A percentile compares a stretch with the other conserved stretches of the same genome.
Evolutionary conservation across 2,888 invertebrate species (phyloP).

Genomic region (Apomyelois bistriatella): DNA sequence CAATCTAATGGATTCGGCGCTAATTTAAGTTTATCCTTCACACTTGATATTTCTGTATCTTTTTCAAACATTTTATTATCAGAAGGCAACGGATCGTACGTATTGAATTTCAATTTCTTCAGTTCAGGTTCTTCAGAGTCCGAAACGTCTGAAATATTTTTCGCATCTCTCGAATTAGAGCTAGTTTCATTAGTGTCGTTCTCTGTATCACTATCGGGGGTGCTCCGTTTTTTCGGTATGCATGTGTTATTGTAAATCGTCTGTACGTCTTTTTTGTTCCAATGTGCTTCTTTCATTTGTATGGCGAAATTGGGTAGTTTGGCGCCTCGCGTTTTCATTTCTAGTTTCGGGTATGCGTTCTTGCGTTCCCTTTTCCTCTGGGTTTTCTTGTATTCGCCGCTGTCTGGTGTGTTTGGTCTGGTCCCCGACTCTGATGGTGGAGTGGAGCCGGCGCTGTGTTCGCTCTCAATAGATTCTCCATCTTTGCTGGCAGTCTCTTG

Average conservation of each 20-base stretch:
- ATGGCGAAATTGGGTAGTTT: conserved; percentile 81
- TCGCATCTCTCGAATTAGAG: conserved; percentile 65
- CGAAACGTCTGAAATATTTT: conserved; percentile 71
- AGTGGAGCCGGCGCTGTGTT: conserved; percentile 64
- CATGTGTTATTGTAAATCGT: conserved; percentile 66
- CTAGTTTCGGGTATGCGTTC: conserved; percentile 56
- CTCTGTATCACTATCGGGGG: conserved; percentile 62
- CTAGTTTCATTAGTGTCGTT: conserved; percentile 65
- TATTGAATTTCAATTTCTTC: conserved; percentile 68
- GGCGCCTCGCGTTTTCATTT: conserved; percentile 81
- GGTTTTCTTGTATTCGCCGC: conserved; percentile 41
- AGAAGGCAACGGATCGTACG: conserved; percentile 64
- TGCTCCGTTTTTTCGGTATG: conserved; percentile 49
- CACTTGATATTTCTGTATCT: conserved; percentile 56
- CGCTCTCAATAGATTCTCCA: conserved; percentile 63
- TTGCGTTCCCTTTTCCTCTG: conserved; percentile 45
- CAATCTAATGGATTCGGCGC: conserved; percentile 84
- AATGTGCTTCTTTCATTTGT: conserved; percentile 72
- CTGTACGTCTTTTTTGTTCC: conserved; percentile 70
- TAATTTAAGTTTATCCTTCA: conserved; percentile 69
- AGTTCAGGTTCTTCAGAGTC: conserved; percentile 73
- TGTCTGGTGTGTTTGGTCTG: conserved; percentile 63
- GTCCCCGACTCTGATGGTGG: conserved; percentile 68
- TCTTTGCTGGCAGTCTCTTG: conserved; percentile 76
- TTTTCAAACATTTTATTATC: conserved; percentile 71